Evolutionary conservation across 2,113 vertebrate species (phyloP).

Genomic region (Anguilla japonica): DNA sequence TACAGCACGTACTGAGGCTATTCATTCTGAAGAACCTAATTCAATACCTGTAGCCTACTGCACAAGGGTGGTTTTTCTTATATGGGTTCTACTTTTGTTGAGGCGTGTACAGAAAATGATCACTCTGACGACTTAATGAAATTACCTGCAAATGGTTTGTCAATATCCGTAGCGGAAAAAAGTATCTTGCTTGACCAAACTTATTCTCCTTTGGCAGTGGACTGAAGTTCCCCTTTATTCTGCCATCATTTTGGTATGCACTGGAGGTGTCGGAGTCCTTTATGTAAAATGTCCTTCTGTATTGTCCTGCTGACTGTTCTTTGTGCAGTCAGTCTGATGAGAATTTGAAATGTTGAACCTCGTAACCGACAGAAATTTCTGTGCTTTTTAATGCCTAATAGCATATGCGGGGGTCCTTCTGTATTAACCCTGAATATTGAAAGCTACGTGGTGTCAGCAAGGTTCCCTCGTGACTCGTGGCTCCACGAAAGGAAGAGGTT

Average conservation of each 20-base stretch:
- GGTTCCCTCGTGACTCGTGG: slow-evolving; percentile 11
- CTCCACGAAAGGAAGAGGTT: slow-evolving; percentile 3
- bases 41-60: not conserved
- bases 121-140: not conserved
- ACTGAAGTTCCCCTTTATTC: not conserved
- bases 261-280: not conserved
- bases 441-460: slow-evolving; percentile 12
- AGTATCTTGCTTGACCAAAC: not conserved
- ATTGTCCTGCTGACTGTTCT: not conserved
- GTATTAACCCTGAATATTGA: not conserved
- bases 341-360: slow-evolving; percentile 1
- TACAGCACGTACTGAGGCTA: not conserved
- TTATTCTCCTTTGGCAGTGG: not conserved
- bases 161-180: not conserved
- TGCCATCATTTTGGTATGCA: not conserved
- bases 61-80: not conserved
- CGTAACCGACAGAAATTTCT: slow-evolving; percentile 5
- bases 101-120: not conserved
- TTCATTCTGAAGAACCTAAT: not conserved
- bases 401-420: not conserved
- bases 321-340: not conserved
- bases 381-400: slow-evolving; percentile 9
- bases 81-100: not conserved
- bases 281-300: not conserved
- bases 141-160: not conserved